A percentile compares a stretch with the other conserved stretches of the same genome.
phyloP scores from a whole-genome alignment of 1,140 invertebrate genomes.

The Drosophila subpulchrella region DNA sequence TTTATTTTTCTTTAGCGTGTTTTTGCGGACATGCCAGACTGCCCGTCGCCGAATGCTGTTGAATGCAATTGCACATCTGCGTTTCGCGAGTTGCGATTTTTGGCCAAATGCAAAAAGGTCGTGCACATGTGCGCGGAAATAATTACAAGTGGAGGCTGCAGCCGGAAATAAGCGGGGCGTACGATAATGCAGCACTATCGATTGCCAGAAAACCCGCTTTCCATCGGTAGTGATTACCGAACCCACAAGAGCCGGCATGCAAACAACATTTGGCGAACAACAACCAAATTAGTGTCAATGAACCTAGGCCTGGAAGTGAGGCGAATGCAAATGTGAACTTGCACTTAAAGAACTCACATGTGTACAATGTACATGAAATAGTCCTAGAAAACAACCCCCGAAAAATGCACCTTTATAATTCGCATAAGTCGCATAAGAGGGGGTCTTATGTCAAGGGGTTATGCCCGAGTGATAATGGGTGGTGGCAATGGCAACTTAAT shows the following conservation, averaged over 20 bases:
- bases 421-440: constrained; percentile 5
- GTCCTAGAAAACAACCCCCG: constrained; percentile 40
- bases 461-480: constrained; percentile 40
- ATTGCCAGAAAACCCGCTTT: constrained; percentile 52
- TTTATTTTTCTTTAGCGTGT: constrained; percentile 22
- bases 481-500: constrained; percentile 57
- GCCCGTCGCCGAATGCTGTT: constrained; percentile 47
- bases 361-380: constrained; percentile 2
- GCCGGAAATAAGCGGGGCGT: constrained; percentile 21
- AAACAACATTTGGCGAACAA: constrained; percentile 14
- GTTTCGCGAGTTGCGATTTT: constrained; percentile 15
- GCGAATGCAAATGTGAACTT: constrained; percentile 18
- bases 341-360: constrained; percentile 22
- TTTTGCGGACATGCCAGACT: constrained; percentile 52
- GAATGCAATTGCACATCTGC: constrained; percentile 14
- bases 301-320: constrained; percentile 15
- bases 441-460: constrained; percentile 22
- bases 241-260: constrained; percentile 12
- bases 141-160: constrained; percentile 32
- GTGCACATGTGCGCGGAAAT: constrained; percentile 57
- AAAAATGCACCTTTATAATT: constrained; percentile 10
- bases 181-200: constrained; percentile 49
- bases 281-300: constrained; percentile 32
- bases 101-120: constrained; percentile 36
- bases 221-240: constrained; percentile 31